A percentile compares a stretch with the other conserved stretches of the same genome.
These are phyloP conservation scores for Australoheros scitulus DNA, from an alignment of 2,113 vertebrate species.

Conservation along the genomic window DNA sequence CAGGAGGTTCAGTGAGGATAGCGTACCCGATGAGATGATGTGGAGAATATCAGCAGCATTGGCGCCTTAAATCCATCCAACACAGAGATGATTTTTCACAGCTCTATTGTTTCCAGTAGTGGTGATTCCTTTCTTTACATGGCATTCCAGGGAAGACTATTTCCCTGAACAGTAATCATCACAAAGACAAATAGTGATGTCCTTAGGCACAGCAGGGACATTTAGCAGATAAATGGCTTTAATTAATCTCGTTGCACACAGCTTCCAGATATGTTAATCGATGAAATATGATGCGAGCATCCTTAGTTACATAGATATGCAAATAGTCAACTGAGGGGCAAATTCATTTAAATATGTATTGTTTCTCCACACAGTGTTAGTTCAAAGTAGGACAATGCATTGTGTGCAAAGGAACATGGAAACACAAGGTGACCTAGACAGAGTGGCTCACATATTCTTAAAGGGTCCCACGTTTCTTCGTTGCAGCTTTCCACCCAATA, in stretches of 20 bases:
- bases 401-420: not conserved
- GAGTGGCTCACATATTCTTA: not conserved
- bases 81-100: conserved; percentile 21
- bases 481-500: conserved; percentile 12
- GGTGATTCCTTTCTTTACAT: conserved; percentile 39
- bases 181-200: conserved; percentile 65
- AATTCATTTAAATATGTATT: conserved; percentile 61
- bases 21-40: conserved; percentile 50
- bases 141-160: conserved; percentile 18
- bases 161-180: conserved; percentile 52
- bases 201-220: conserved; percentile 57
- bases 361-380: not conserved
- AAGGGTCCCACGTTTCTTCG: not conserved
- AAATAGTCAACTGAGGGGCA: conserved; percentile 70
- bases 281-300: conserved; percentile 68
- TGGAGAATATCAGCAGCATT: conserved; percentile 49
- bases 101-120: conserved; percentile 55
- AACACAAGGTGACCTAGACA: conserved; percentile 49
- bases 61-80: conserved; percentile 46
- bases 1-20: conserved; percentile 63
- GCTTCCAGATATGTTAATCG: conserved; percentile 47
- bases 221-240: conserved; percentile 68
- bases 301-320: conserved; percentile 62
- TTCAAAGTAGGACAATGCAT: conserved; percentile 41
- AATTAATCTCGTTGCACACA: conserved; percentile 63